phyloP scores from a whole-genome alignment of 2,113 vertebrate genomes.

The Stigmatopora argus region DNA sequence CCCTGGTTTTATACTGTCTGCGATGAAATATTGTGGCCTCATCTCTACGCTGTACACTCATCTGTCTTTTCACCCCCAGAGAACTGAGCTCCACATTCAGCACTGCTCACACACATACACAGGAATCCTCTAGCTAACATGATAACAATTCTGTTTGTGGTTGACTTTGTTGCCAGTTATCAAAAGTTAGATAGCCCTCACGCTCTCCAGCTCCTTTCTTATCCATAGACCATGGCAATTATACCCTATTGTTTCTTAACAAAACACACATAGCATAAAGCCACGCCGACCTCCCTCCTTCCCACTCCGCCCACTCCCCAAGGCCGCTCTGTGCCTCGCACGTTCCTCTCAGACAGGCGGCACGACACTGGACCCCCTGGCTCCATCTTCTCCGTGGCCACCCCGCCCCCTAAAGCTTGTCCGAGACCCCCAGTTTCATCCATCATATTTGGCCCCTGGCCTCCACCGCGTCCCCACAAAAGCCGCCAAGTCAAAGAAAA shows the following conservation, averaged over 20 bases:
- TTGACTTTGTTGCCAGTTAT: conserved; percentile 19
- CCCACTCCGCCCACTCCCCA: conserved; percentile 36
- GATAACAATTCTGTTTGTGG: conserved; percentile 8
- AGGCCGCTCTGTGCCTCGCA: conserved; percentile 59
- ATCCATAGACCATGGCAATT: background rate
- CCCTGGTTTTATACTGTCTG: conserved; percentile 61
- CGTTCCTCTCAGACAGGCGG: conserved; percentile 66
- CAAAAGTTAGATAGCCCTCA: conserved; percentile 16
- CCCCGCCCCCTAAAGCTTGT: conserved; percentile 19
- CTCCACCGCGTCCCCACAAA: conserved; percentile 58
- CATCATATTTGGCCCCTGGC: conserved; percentile 64
- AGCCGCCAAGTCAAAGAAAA: conserved; percentile 51
- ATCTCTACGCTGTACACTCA: conserved; percentile 49
- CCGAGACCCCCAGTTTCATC: conserved; percentile 52
- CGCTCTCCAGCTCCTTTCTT: background rate
- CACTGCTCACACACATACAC: conserved; percentile 31
- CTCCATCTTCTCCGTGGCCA: conserved; percentile 15
- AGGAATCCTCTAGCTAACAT: background rate
- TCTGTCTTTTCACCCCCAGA: conserved; percentile 65
- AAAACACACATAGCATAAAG: conserved; percentile 32
- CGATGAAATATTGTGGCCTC: conserved; percentile 62
- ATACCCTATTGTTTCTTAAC: conserved; percentile 12
- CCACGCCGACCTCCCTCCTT: background rate
- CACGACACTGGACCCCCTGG: conserved; percentile 61
- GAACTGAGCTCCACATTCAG: conserved; percentile 53